phyloP scores from a whole-genome alignment of 2,113 vertebrate genomes.

The Zingel zingel region DNA sequence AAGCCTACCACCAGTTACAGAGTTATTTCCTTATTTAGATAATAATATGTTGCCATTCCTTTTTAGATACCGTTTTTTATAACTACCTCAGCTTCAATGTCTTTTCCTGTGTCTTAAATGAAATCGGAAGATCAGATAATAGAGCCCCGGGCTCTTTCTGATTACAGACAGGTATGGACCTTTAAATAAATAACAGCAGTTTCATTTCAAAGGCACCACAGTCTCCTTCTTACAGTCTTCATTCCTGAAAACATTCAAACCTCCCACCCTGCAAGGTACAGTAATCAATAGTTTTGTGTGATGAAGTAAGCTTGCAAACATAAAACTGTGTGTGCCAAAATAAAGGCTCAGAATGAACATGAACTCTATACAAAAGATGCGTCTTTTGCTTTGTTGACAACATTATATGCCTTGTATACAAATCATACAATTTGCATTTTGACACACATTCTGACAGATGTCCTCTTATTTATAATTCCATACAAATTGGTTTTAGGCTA shows the following conservation, averaged over 20 bases:
- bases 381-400: background rate
- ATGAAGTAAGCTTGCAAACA: background rate
- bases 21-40: slow-evolving; percentile 16
- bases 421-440: background rate
- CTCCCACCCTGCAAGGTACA: background rate
- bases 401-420: too few species aligned
- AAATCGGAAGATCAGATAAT: background rate
- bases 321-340: background rate
- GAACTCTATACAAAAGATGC: background rate
- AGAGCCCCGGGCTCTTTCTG: slow-evolving; percentile 21
- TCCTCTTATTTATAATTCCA: background rate
- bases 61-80: background rate
- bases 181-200: slow-evolving; percentile 41
- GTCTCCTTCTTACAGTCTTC: background rate
- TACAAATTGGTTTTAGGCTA: background rate
- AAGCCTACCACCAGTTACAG: slow-evolving; percentile 2
- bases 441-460: background rate
- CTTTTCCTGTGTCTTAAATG: slow-evolving; percentile 21
- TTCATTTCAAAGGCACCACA: slow-evolving; percentile 28
- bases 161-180: slow-evolving; percentile 37
- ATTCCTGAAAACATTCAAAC: background rate
- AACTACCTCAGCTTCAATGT: slow-evolving; percentile 32
- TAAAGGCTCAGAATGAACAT: background rate
- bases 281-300: background rate
- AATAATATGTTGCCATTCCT: background rate